Evolutionary conservation across 2,888 invertebrate genomes (phyloP), one percentile per base, ranked within the genome.

Genomic region (Athetis lepigone): DNA sequence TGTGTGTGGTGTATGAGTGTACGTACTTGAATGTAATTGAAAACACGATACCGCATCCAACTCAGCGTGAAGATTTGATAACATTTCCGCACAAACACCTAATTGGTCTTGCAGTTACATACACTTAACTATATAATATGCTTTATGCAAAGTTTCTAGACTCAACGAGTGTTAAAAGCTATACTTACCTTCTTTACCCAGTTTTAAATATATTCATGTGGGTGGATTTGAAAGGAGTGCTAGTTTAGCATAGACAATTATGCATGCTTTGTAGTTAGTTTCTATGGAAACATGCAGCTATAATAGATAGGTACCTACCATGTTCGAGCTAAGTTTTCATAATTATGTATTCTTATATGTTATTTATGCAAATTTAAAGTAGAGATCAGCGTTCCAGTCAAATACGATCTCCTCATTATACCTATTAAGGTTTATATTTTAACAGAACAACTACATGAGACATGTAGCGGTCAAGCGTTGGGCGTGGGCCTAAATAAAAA

Each of bases 41-140:
- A 72, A 55, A 63, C 66, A 73, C 67, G 51, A 57, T 70, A 72
- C 52, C 33, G 63, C 47, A 59, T 43, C 29, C 75, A 80, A 72
- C 77, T 46, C 37, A 39, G 70, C 75, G 73, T 75, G 63, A 79
- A 81, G 75, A 80, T 75, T 66, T 79, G 75, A 79, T 79, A 80
- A 79, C 60, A 66, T 65, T 57, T 66, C 76, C 67, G 64, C 59
- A 58, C 67, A 61, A 59, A 58, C 67, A 61, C 36, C 58, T 79
- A 75, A 79, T 80, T 75, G 64, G 57, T 68, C 42, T 54, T 65
- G 62, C 69, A 73, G 62, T 66, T 70, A 62, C 43, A 62, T 67
- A 64, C 52, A 62, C 77, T 74, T 70, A 70, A 59, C 55, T 33
- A 58, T 54, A 61, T 54, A 61, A 11, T 66, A 55, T 19, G 50